A percentile compares a stretch with the other conserved stretches of the same genome.
These are phyloP conservation scores for Melanotaenia nigrans DNA, from an alignment of 2,797 vertebrate species.

Conservation along the genomic window DNA sequence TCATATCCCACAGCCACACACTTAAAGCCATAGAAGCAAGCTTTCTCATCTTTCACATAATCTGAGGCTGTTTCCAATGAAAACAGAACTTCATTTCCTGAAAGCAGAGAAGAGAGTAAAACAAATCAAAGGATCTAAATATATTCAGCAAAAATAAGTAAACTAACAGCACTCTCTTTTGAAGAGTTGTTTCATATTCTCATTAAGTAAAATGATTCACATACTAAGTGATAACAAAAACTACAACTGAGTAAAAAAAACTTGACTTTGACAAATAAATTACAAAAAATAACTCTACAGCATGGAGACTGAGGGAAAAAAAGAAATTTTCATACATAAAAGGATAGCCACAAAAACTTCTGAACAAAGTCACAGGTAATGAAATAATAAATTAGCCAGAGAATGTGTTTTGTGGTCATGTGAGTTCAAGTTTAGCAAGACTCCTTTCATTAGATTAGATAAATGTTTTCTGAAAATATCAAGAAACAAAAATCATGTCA, in stretches of 20 bases:
- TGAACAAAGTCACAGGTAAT: background rate
- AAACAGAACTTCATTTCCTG: conserved; percentile 97
- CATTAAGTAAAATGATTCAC: conserved; percentile 28
- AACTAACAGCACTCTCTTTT: conserved; percentile 16
- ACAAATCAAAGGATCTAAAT: conserved; percentile 18
- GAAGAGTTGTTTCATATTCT: conserved; percentile 19
- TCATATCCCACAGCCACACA: conserved; percentile 98
- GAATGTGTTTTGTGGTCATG: background rate
- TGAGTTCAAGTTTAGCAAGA: too few relatives aligned
- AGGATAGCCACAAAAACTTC: background rate
- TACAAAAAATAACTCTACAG: background rate
- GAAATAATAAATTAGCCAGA: background rate
- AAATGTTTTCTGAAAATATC: too few relatives aligned
- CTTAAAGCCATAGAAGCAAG: conserved; percentile 97
- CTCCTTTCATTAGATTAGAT: too few relatives aligned
- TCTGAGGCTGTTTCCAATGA: conserved; percentile 98
- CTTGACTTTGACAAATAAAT: too few relatives aligned
- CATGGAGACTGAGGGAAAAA: background rate
- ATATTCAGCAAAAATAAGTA: conserved; percentile 3
- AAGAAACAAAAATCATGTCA: background rate
- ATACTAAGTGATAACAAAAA: conserved; percentile 22
- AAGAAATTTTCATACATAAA: too few relatives aligned
- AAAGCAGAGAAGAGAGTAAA: conserved; percentile 42
- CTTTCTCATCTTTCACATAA: conserved; percentile 99
- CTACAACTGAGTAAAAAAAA: conserved; percentile 11